Base-by-base conservation (phyloP, 2,888 invertebrate genomes). In the Pristionchus maxplancki region DNA sequence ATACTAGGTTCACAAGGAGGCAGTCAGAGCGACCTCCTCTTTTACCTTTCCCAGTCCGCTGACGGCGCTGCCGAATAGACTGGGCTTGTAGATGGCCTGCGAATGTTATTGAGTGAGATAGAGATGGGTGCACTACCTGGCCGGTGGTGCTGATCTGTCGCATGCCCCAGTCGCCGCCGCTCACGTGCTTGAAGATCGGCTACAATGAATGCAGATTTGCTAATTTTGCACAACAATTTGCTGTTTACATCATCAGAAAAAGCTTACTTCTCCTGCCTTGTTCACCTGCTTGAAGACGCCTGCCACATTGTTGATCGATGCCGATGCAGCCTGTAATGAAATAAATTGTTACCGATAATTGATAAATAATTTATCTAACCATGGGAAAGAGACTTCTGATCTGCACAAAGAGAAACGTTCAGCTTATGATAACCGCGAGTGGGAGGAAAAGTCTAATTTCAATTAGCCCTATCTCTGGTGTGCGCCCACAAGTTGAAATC, bases 131-230 rank as follows among this genome's bases (percentile, higher is more conserved):
- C 53, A 53, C 8, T 31, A 71, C 37, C 71, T 71, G 34, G 15
- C 37, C 71, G 31, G 37, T 4, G 24, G 71, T 71, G 24, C 8
- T 71, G 37, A 71, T 71, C 71, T 71, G 40, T 13, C 71, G 37
- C 71, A 71, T 71, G 37, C 71, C 71, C 71, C 34, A 71, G 37
- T 34, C 37, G 37, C 71, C 71, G 34, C 71, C 71, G 40, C 71
- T 71, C 17, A 71, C 71, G 24, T 71, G 71, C 71, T 71, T 71
- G 71, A 37, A 71, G 71, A 71, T 71, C 24, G 71, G 71, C 71
- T 71, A 37, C 20, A 71, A 71, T 44, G 44, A 6, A 44, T 44
- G 8, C 44, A 11, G 8, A 44, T 9, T 11, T 44, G 11, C 44
- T 11, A 9, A 44, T 6, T 11, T 44, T 6, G 8, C 44, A 44